Percentiles rank a stretch among this genome's conserved stretches.
These are phyloP conservation scores for Xylocampa areola DNA, from an alignment of 2,888 invertebrate genomes.

Conservation along the genomic window DNA sequence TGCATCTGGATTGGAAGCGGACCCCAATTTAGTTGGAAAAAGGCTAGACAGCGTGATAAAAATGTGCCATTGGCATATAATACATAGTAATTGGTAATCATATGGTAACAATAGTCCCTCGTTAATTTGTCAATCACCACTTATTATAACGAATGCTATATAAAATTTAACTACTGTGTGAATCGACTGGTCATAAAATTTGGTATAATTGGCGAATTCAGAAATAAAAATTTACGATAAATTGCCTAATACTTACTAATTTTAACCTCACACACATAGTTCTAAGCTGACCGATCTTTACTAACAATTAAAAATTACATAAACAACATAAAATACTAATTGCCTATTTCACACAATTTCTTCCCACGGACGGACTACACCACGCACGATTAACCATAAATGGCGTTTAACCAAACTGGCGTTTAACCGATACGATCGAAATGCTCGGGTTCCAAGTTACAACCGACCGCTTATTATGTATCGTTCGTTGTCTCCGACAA, in stretches of 20 bases:
- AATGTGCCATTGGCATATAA: no score
- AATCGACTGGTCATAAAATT: neutral
- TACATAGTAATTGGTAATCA: no score
- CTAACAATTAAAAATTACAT: constrained; percentile 36
- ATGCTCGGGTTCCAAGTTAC: constrained; percentile 14
- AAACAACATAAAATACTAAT: constrained; percentile 15
- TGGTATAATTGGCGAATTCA: neutral
- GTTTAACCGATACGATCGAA: constrained; percentile 40
- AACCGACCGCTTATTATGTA: constrained; percentile 41
- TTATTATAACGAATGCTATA: no score
- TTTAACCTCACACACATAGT: constrained; percentile 21
- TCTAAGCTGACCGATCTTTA: constrained; percentile 7
- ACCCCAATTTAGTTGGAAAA: no score
- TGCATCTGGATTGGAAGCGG: no score
- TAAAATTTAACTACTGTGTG: neutral
- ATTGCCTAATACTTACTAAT: constrained; percentile 9
- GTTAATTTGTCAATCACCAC: no score
- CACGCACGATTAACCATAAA: constrained; percentile 26
- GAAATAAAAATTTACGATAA: constrained; percentile 1
- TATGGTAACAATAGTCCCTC: no score
- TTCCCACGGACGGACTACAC: constrained; percentile 16
- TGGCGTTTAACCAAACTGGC: constrained; percentile 18
- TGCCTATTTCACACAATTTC: constrained; percentile 2
- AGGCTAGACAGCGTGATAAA: no score
- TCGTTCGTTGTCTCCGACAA: constrained; percentile 36